Percentiles rank a stretch among this genome's conserved stretches.
phyloP scores from a whole-genome alignment of 2,888 invertebrate genomes.

The Caenorhabditis angaria region DNA sequence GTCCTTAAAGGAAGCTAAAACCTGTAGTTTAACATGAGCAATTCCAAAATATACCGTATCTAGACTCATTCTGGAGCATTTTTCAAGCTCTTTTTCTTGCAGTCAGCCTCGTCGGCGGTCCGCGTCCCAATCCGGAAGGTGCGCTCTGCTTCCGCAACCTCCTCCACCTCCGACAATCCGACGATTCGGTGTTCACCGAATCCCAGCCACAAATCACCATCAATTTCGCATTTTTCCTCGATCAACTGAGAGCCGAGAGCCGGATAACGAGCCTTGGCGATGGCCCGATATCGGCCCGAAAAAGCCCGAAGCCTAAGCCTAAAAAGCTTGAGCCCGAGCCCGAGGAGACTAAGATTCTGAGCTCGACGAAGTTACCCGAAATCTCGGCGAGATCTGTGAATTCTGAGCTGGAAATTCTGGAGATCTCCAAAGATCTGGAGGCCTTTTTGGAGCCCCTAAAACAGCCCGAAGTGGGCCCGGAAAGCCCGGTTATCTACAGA shows the following conservation, averaged over 20 bases:
- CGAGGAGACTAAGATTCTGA: background rate
- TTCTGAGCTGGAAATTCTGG: slow-evolving; percentile 25
- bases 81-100: slow-evolving; percentile 35
- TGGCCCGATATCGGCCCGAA: background rate
- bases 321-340: background rate
- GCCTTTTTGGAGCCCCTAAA: slow-evolving; percentile 17
- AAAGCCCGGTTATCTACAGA: background rate
- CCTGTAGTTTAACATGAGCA: too few species aligned
- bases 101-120: slow-evolving; percentile 73
- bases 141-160: slow-evolving; percentile 73
- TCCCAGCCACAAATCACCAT: slow-evolving; percentile 33
- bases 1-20: too few species aligned
- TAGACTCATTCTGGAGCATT: background rate
- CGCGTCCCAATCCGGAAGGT: slow-evolving; percentile 73
- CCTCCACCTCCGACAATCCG: slow-evolving; percentile 28
- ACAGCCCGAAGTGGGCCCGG: slow-evolving; percentile 8
- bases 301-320: background rate
- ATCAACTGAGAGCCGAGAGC: slow-evolving; percentile 5
- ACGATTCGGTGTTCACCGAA: slow-evolving; percentile 35
- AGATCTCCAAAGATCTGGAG: slow-evolving; percentile 21
- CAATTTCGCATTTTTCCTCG: slow-evolving; percentile 22
- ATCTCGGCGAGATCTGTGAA: slow-evolving; percentile 19
- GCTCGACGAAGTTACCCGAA: background rate
- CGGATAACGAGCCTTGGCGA: background rate
- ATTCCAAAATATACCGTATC: too few species aligned